Evolutionary conservation across 2,113 vertebrate genomes (phyloP).

Genomic region (Corythaeola cristata): DNA sequence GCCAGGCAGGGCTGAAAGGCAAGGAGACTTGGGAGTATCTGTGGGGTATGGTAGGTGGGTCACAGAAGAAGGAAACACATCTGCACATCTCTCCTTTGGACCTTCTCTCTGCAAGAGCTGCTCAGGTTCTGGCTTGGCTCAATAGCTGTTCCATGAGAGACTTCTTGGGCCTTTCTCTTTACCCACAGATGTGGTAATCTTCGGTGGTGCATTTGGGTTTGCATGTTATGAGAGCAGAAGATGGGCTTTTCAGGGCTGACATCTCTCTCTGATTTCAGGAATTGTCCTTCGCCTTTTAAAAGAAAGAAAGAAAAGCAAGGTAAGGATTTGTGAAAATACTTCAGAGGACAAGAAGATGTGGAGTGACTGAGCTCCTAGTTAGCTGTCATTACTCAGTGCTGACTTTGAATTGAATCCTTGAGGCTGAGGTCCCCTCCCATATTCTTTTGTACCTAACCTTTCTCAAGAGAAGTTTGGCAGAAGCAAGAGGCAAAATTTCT

Average conservation of each 20-base stretch:
- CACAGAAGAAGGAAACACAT: not conserved
- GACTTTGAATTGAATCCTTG: not conserved
- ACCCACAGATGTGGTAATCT: not conserved
- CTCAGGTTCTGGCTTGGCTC: not conserved
- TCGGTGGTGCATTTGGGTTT: not conserved
- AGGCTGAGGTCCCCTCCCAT: not conserved
- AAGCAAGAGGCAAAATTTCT: not conserved
- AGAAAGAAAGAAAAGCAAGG: conserved; percentile 65
- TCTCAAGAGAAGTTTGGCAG: not conserved
- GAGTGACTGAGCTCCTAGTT: not conserved
- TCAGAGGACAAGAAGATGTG: not conserved
- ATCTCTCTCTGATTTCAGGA: conserved; percentile 58
- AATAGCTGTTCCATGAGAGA: not conserved
- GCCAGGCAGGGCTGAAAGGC: not conserved
- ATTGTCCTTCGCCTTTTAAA: conserved; percentile 38
- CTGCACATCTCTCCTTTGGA: not conserved
- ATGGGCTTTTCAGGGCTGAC: not conserved
- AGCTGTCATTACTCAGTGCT: not conserved
- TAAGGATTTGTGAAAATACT: not conserved
- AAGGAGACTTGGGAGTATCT: not conserved
- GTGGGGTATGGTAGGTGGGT: not conserved
- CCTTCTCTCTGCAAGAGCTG: not conserved
- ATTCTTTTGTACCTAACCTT: not conserved
- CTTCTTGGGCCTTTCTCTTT: not conserved
- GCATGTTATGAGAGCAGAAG: too few species aligned